Conservation (phyloP, 2,888 invertebrate genomes). For the Pyrgus malvae region DNA sequence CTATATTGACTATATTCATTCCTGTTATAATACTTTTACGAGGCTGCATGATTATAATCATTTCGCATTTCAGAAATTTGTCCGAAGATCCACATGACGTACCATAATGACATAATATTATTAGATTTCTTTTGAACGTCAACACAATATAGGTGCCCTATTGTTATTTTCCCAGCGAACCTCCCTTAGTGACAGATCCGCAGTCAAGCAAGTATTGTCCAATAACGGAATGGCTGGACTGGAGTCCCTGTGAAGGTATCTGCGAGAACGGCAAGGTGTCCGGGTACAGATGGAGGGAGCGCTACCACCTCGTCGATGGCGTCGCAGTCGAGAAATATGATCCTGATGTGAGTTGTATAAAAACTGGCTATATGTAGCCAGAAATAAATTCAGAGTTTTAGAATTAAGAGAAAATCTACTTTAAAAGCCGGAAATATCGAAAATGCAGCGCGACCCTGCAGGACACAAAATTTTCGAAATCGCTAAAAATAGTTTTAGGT, state of each 20-base stretch:
- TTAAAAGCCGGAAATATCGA: too few relatives aligned
- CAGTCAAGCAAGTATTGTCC: slow-evolving; percentile 60
- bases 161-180: slow-evolving; percentile 43
- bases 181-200: slow-evolving; percentile 50
- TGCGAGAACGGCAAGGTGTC: slow-evolving; percentile 52
- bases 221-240: slow-evolving; percentile 61
- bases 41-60: neutral
- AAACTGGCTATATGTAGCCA: too few relatives aligned
- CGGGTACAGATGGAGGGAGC: slow-evolving; percentile 61
- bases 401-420: neutral
- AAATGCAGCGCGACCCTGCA: too few relatives aligned
- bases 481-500: too few relatives aligned
- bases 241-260: slow-evolving; percentile 65
- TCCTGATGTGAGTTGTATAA: slow-evolving; percentile 51
- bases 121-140: neutral
- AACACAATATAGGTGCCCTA: neutral
- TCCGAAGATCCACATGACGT: neutral
- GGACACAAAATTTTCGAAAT: too few relatives aligned
- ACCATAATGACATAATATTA: neutral
- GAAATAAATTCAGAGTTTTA: neutral
- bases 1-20: too few relatives aligned
- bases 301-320: slow-evolving; percentile 68
- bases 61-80: neutral
- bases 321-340: slow-evolving; percentile 67
- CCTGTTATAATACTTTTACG: too few relatives aligned